Base-by-base conservation (phyloP, 2,888 invertebrate genomes). In the Pilophorus perplexus region DNA sequence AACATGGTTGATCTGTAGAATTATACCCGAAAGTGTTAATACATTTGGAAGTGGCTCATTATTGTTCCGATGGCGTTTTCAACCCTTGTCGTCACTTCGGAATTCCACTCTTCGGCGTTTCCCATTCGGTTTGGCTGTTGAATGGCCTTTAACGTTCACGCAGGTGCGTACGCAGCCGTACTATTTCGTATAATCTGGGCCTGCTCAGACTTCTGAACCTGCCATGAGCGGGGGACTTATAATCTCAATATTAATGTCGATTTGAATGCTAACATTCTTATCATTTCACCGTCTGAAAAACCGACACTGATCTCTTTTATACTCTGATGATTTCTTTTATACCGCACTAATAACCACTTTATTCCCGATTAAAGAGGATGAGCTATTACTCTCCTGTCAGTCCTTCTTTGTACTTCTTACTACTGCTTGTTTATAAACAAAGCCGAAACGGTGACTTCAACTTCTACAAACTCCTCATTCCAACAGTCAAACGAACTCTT, bases 81-180 rank as follows among this genome's bases (percentile, higher is more conserved):
- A 40, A 59, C 14, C 42, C 20, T 5, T 40, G 40, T n/a, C 25
- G 40, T 27, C 27, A 14, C 1, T 8, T 20, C 37, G 64, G 20
- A 20, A 37, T 20, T 16, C 16, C 64, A 22, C 16, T 16, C n/a
- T 23, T 48, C 33, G 25, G n/a, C 38, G 2, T 25, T 23, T 33
- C 14, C 10, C 38, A 16, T 48, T 5, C 6, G 12, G 46, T 46
- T 64, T 46, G 27, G 20, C 46, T 67, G 69, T 71, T 73, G 68
- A 70, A 70, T 69, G 71, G 71, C 71, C 59, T 59, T 59, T 42
- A 59, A 40, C 42, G 16, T 73, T 81, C 87, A 89, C 89, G 89
- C 89, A 92, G 90, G 91, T 91, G 90, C 91, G 90, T 90, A 92
- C 91, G 92, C 92, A 92, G 91, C 84, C 90, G 89, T 89, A 88